Percentiles rank a stretch among this genome's conserved stretches.
phyloP scores from a whole-genome alignment of 1,140 invertebrate species.

The Microplitis mediator region DNA sequence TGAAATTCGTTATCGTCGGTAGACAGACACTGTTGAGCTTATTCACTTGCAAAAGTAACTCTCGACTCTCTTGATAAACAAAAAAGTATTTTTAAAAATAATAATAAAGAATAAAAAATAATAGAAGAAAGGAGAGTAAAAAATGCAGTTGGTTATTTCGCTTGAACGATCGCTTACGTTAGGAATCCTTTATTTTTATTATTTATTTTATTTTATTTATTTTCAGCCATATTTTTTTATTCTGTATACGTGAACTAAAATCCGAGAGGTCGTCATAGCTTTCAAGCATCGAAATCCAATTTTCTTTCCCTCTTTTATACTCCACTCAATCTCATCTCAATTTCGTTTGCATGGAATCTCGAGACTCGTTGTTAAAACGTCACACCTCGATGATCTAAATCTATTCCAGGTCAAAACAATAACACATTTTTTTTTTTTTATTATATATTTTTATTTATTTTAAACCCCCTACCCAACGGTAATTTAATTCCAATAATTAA shows the following conservation, averaged over 20 bases:
- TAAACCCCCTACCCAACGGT: not conserved
- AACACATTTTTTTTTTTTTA: too few species aligned
- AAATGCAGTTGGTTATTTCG: slow-evolving; percentile 10
- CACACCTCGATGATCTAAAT: not conserved
- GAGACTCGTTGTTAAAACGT: not conserved
- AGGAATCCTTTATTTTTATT: slow-evolving; percentile 1
- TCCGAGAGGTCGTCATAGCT: not conserved
- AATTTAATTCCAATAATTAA: too few species aligned
- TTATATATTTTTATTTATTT: not conserved
- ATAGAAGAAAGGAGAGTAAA: not conserved
- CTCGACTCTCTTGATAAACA: not conserved
- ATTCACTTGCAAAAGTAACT: not conserved
- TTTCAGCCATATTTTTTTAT: not conserved
- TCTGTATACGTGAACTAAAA: not conserved
- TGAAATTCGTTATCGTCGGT: slow-evolving; percentile 15
- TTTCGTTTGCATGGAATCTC: not conserved
- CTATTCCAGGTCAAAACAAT: not conserved
- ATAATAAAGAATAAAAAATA: not conserved
- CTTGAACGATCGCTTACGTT: not conserved
- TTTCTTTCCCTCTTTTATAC: not conserved
- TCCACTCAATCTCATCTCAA: not conserved
- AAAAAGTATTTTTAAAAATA: not conserved
- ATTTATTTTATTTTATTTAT: not conserved
- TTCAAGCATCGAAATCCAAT: slow-evolving; percentile 10
- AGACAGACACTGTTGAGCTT: slow-evolving; percentile 16